Evolutionary conservation across 1,140 invertebrate species (phyloP).

Genomic region (Schlechtendalia chinensis): DNA sequence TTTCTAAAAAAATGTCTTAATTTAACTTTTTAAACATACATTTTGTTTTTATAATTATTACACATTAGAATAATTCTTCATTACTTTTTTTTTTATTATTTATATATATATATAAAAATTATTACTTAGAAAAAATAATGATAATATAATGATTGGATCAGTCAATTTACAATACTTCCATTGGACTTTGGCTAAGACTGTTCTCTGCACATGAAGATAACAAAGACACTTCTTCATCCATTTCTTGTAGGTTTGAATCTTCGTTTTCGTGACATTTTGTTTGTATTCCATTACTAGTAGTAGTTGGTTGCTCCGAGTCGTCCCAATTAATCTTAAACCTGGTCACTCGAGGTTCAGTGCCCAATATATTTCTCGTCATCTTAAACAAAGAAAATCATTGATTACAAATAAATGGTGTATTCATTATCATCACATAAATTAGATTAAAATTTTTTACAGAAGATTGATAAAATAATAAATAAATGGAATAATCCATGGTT

Average conservation of each 20-base stretch:
- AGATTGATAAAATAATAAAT: too few species aligned
- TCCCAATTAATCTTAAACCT: constrained; percentile 98
- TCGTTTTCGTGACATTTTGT: constrained; percentile 96
- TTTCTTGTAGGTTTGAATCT: constrained; percentile 59
- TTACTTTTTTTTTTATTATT: too few species aligned
- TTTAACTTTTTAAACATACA: background rate
- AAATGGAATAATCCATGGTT: too few species aligned
- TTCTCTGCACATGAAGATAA: constrained; percentile 51
- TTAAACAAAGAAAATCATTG: constrained; percentile 54
- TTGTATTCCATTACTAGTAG: constrained; percentile 22
- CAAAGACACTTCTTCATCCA: constrained; percentile 35
- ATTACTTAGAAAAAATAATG: constrained; percentile 7
- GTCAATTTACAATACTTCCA: constrained; percentile 52
- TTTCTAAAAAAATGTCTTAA: constrained; percentile 16
- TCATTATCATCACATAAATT: too few species aligned
- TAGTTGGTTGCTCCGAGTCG: constrained; percentile 59
- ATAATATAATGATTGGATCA: constrained; percentile 21
- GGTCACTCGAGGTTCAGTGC: constrained; percentile 90
- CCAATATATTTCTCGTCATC: constrained; percentile 88
- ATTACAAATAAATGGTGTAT: background rate
- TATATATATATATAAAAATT: background rate
- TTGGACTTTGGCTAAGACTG: constrained; percentile 53
- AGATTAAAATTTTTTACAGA: too few species aligned
- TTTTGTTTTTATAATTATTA: constrained; percentile 14
- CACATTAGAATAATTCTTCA: background rate